These are phyloP conservation scores for Astropecten irregularis DNA, from an alignment of 53 echinoderm and acorn worm species.

Conservation along the genomic window DNA sequence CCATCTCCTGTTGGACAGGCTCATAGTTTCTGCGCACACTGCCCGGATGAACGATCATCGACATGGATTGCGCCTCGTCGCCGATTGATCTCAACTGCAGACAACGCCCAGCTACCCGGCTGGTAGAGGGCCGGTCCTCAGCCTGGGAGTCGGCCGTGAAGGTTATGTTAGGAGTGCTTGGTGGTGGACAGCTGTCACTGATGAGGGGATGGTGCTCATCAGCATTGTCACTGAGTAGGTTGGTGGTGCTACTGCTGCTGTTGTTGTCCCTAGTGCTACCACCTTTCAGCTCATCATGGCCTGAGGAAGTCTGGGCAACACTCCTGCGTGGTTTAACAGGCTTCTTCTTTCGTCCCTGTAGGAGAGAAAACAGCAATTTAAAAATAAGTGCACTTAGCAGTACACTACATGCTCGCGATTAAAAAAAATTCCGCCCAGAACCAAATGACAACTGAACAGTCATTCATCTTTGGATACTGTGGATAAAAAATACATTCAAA, in stretches of 20 bases:
- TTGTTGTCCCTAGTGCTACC: slow-evolving; percentile 2
- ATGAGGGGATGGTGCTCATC: slow-evolving; percentile 35
- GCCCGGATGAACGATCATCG: slow-evolving; percentile 83
- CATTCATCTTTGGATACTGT: no score
- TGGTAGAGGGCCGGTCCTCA: background rate
- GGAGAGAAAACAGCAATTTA: no score
- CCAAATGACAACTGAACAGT: no score
- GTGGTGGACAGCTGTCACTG: background rate
- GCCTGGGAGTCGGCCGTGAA: background rate
- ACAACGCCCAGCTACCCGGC: background rate
- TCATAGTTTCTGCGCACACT: slow-evolving; percentile 68
- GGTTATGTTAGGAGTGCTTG: slow-evolving; percentile 34
- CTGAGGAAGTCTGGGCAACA: background rate
- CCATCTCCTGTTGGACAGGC: slow-evolving; percentile 52
- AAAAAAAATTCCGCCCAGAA: no score
- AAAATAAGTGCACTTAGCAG: no score
- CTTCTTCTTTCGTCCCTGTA: slow-evolving; percentile 17
- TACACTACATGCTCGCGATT: no score
- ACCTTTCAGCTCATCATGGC: slow-evolving; percentile 10
- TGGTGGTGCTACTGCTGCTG: slow-evolving; percentile 58
- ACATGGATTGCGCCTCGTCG: slow-evolving; percentile 64
- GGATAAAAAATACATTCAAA: no score
- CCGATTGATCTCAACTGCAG: slow-evolving; percentile 15
- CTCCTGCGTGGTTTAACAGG: background rate
- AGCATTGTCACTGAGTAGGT: slow-evolving; percentile 39